Evolutionary conservation across 2,113 vertebrate species (phyloP), one percentile per base, ranked within the genome.

Genomic region (Misgurnus mizolepis): DNA sequence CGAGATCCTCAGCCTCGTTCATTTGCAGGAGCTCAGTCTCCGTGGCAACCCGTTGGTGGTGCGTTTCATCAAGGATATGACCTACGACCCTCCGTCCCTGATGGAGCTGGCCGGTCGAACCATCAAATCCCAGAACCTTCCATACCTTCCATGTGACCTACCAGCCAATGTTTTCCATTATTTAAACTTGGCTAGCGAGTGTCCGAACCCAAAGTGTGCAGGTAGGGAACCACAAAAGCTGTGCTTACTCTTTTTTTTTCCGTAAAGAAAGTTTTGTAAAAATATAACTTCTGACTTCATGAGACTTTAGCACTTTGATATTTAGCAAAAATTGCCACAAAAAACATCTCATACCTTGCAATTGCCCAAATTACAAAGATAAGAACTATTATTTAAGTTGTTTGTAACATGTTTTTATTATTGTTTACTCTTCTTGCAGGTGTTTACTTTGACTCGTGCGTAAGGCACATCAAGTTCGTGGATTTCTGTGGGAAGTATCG

Each of bases 401-500:
- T 22, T 34, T 34, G 27, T 34, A 12, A 17, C 40, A 45, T 5
- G 15, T 41, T 15, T 15, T 18, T 17, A 34, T 4, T 22, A n/a
- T n/a, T 15, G 34, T 11, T 41, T 18, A 66, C 34, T 17, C 18
- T 41, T 43, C 27, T 34, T 77, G 1, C 90, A 99, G 98, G 98
- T 60, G 98, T 99, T 76, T 99, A 99, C 91, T 99, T 99, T 43
- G 98, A 99, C 89, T 97, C 96, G 67, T 98, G 98, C 5, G 96
- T 99, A 87, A 93, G 97, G 50, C 98, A 99, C 43, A 99, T 99
- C 90, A 99, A 98, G 88, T 99, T 99, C 3, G 96, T 99, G 85
- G 98, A 99, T 92, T 99, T 99, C 92, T 99, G 98, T 47, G 98
- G 98, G 65, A 99, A 99, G 91, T 99, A 98, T n/a, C 96, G 97